Conservation (phyloP, 1,140 invertebrate species). For the Cotesia typhae region DNA sequence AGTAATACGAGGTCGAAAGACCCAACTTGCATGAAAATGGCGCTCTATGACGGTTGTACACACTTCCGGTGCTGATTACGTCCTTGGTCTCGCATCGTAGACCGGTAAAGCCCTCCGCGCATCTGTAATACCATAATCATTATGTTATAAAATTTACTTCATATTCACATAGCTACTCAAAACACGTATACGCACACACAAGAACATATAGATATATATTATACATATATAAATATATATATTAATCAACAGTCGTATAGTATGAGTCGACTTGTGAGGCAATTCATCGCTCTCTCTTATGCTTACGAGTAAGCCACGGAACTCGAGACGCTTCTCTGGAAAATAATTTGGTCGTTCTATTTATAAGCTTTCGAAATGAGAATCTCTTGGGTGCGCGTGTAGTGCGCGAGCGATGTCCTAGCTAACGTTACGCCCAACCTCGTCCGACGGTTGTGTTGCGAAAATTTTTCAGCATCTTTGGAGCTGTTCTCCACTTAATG, state of each 20-base stretch:
- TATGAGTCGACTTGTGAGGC: neutral
- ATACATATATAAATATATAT: neutral
- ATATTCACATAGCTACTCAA: neutral
- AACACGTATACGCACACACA: neutral
- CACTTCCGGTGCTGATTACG: slow-evolving; percentile 72
- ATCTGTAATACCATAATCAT: slow-evolving; percentile 71
- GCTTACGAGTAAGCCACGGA: slow-evolving; percentile 32
- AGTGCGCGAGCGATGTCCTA: slow-evolving; percentile 13
- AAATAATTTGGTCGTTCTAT: slow-evolving; percentile 45
- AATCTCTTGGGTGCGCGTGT: slow-evolving; percentile 31
- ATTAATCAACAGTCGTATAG: slow-evolving; percentile 8
- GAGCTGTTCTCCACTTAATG: slow-evolving; percentile 12
- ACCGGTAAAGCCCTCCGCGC: slow-evolving; percentile 83
- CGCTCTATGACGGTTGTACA: slow-evolving; percentile 69
- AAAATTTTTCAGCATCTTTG: slow-evolving; percentile 35
- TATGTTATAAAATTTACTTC: slow-evolving; percentile 6
- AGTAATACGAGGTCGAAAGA: slow-evolving; percentile 70
- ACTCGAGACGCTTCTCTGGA: slow-evolving; percentile 43
- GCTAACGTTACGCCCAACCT: slow-evolving; percentile 28
- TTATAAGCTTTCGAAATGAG: slow-evolving; percentile 42
- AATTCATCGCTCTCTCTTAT: slow-evolving; percentile 6
- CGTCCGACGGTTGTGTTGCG: slow-evolving; percentile 32
- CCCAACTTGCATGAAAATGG: slow-evolving; percentile 70
- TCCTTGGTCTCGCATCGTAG: slow-evolving; percentile 85
- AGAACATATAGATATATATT: neutral